phyloP scores from a whole-genome alignment of 2,797 vertebrate genomes.

The Muscicapa striata region DNA sequence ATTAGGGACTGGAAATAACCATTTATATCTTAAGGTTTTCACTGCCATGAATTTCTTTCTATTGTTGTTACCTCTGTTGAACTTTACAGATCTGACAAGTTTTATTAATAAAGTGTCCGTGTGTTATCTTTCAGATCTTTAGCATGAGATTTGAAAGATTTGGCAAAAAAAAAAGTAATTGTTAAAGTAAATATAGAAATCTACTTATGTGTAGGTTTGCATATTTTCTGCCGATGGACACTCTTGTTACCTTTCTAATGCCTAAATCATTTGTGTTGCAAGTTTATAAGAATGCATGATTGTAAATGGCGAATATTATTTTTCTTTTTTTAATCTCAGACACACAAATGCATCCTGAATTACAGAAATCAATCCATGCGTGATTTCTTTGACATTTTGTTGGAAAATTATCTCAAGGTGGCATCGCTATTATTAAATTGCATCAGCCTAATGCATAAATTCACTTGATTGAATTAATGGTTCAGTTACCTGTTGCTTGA shows the following conservation, averaged over 20 bases:
- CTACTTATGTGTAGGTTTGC: background rate
- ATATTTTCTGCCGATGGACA: background rate
- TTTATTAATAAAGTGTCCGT: background rate
- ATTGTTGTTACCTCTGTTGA: background rate
- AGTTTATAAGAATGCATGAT: background rate
- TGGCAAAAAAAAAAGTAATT: background rate
- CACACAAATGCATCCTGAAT: background rate
- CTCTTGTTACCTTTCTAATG: background rate
- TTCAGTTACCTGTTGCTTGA: background rate
- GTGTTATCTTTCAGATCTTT: background rate
- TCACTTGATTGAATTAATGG: background rate
- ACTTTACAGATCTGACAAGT: background rate
- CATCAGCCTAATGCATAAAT: background rate
- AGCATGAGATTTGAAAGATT: background rate
- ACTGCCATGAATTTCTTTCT: background rate
- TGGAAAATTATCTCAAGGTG: background rate
- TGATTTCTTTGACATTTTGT: background rate
- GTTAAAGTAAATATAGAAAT: background rate
- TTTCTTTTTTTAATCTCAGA: background rate
- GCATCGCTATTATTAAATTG: background rate
- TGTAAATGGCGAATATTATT: background rate
- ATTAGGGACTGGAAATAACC: background rate
- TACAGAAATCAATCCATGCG: background rate
- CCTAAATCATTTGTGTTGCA: background rate
- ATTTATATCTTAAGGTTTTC: background rate